Evolutionary conservation across 1,140 invertebrate species (phyloP).

Genomic region (Psix sp.): DNA sequence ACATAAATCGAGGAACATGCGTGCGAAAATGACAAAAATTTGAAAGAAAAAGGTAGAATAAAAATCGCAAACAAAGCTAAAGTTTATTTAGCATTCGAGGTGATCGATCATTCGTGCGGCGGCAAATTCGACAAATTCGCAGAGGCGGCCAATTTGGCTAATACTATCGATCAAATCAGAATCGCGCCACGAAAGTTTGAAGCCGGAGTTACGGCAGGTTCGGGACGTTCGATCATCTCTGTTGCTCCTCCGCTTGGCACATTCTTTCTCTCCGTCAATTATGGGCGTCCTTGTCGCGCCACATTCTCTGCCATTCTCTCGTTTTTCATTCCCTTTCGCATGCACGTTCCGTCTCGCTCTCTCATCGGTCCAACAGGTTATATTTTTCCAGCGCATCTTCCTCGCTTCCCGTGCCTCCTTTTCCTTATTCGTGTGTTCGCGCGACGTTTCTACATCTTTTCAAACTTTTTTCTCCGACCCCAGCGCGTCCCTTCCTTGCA

Average conservation of each 20-base stretch:
- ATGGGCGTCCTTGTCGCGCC: conserved; percentile 26
- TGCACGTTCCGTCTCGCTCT: conserved; percentile 57
- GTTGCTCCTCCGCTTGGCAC: conserved; percentile 6
- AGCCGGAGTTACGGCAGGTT: conserved; percentile 73
- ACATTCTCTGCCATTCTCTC: conserved; percentile 58
- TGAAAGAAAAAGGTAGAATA: no score
- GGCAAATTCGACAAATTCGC: conserved; percentile 61
- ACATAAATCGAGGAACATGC: no score
- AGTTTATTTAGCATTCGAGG: conserved; percentile 7
- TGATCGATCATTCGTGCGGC: conserved; percentile 44
- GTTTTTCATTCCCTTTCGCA: conserved; percentile 62
- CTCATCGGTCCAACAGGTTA: conserved; percentile 75
- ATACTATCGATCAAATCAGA: conserved; percentile 72
- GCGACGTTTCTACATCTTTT: conserved; percentile 53
- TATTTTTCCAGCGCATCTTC: conserved; percentile 71
- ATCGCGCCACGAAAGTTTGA: conserved; percentile 71
- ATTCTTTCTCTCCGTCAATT: conserved; percentile 1
- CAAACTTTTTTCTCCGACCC: conserved; percentile 36
- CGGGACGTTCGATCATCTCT: conserved; percentile 62
- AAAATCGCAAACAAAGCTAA: no score
- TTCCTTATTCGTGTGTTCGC: conserved; percentile 55
- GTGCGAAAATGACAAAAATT: no score
- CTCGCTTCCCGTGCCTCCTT: conserved; percentile 46
- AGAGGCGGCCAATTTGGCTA: conserved; percentile 61
- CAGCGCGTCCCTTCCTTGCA: conserved; percentile 14